Percentiles rank a stretch among this genome's conserved stretches.
These are phyloP conservation scores for Gobio gobio DNA, from an alignment of 2,113 vertebrate species.

Conservation along the genomic window DNA sequence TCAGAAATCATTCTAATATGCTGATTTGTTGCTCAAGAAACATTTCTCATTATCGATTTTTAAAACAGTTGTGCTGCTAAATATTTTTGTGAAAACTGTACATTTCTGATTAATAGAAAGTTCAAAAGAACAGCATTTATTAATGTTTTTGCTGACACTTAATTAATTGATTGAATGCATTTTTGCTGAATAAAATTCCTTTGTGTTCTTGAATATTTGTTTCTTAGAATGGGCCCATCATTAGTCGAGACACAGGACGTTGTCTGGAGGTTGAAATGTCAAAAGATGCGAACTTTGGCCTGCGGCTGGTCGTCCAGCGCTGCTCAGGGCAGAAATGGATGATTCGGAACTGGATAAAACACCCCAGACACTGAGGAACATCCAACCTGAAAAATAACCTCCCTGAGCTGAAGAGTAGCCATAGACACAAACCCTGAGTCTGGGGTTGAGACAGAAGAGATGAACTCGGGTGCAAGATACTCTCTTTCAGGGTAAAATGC, in stretches of 20 bases:
- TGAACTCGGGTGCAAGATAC: background rate
- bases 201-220: background rate
- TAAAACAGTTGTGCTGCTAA: background rate
- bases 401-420: conserved; percentile 45
- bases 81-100: background rate
- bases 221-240: conserved; percentile 91
- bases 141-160: background rate
- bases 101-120: background rate
- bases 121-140: background rate
- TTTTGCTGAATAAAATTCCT: background rate
- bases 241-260: conserved; percentile 93
- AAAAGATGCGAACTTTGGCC: conserved; percentile 95
- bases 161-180: background rate
- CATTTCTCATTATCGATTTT: no score
- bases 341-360: conserved; percentile 97
- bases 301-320: conserved; percentile 91
- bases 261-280: conserved; percentile 97
- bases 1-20: no score
- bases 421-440: conserved; percentile 13
- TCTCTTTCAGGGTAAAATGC: conserved; percentile 52
- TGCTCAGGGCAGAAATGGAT: conserved; percentile 99
- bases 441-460: background rate
- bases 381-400: conserved; percentile 46
- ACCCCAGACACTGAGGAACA: conserved; percentile 81
- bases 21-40: no score